phyloP scores from a whole-genome alignment of 2,797 vertebrate species.

The Pyrocephalus nanus region DNA sequence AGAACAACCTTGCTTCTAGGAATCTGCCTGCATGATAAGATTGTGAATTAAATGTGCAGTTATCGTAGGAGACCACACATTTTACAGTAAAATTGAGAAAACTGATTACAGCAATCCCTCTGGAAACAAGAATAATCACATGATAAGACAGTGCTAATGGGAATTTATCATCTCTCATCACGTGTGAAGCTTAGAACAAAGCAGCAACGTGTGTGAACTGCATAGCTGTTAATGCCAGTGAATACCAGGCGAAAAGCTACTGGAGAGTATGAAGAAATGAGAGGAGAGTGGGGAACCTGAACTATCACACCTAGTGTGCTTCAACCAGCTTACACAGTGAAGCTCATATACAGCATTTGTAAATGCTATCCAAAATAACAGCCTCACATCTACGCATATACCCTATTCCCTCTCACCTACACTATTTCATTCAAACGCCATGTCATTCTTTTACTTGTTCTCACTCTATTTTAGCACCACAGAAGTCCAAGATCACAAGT shows the following conservation, averaged over 20 bases:
- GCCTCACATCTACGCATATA: neutral
- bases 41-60: constrained; percentile 49
- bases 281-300: neutral
- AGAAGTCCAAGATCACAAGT: neutral
- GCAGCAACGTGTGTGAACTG: neutral
- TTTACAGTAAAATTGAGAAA: constrained; percentile 67
- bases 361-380: neutral
- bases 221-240: constrained; percentile 27
- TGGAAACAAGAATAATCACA: constrained; percentile 63
- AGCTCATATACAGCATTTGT: neutral
- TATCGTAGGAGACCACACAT: constrained; percentile 69
- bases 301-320: neutral
- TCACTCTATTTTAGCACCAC: neutral
- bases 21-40: constrained; percentile 36
- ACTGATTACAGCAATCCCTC: constrained; percentile 63
- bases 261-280: neutral
- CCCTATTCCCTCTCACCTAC: neutral
- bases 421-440: neutral
- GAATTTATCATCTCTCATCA: constrained; percentile 63
- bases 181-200: constrained; percentile 55
- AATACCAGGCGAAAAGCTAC: neutral
- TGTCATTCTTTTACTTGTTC: neutral
- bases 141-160: constrained; percentile 61
- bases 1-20: constrained; percentile 29
- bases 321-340: neutral